Base-by-base conservation (phyloP, 2,888 invertebrate species). In the Himalopsyche anomala region DNA sequence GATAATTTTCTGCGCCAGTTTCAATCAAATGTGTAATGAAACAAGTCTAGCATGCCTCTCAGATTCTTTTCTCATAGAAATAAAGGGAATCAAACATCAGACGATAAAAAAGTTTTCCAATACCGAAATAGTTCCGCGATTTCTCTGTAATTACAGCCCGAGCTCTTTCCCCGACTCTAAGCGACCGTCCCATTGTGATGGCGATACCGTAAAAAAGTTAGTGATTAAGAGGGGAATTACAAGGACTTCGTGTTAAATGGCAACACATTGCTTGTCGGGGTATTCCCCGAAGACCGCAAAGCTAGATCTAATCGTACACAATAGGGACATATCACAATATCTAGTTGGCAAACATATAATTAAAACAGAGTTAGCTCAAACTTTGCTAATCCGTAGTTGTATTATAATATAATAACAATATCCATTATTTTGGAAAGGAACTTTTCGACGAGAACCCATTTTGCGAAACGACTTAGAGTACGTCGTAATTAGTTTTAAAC, bases 171-270 rank as follows among this genome's bases (percentile, higher is more conserved):
- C 36, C 74, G 36, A 36, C 74, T 74, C 36, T 36, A 19, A 74
- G 74, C 74, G 62, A 62, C 62, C 62, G 38, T 74, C 38, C 74
- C 38, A 51, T 51, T 38, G 38, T 74, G 74, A 74, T 74, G 74
- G 74, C 74, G 38, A 74, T 74, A 74, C 74, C 36, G 74, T 74
- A 74, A 74, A 74, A 74, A 74, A 74, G 74, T 74, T 74, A 74
- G 74, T 74, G 74, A 74, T 74, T 74, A 74, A 74, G 74, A 38
- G 38, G 74, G 74, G 74, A 74, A 36, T 74, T 74, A 74, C 74
- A 74, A 38, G 74, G 74, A 74, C 74, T 74, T 15, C 36, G 74
- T 38, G 74, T 74, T 74, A 74, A 74, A 74, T 74, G 74, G 74
- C 74, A 74, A 74, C 74, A 74, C 74, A 74, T 74, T 74, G 74